Conservation (phyloP, 2,113 vertebrate species). For the Corythornis vintsioides region DNA sequence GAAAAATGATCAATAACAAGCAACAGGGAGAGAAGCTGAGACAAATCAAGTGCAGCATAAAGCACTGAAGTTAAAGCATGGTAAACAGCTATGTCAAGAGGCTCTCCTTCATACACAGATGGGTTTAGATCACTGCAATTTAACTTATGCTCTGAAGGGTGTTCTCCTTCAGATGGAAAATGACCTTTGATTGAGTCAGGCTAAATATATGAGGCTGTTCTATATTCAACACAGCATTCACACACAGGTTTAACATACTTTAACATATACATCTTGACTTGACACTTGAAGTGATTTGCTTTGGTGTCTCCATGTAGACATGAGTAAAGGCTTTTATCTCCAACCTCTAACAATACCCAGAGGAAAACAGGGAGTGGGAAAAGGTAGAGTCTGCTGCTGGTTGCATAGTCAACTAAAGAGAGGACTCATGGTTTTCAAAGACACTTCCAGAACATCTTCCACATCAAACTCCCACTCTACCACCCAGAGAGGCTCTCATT, state of each 20-base stretch:
- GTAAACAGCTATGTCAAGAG: background rate
- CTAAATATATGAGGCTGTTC: background rate
- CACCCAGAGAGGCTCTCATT: background rate
- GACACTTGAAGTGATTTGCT: background rate
- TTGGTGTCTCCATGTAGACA: constrained; percentile 7
- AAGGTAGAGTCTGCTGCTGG: background rate
- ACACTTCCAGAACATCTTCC: background rate
- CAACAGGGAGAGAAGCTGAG: rapidly evolving
- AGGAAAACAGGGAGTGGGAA: constrained; percentile 6
- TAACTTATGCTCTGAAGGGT: background rate
- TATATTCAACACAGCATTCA: background rate
- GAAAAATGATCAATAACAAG: background rate
- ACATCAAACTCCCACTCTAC: background rate
- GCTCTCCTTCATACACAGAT: background rate
- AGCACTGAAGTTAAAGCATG: background rate
- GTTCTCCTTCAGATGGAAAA: constrained; percentile 8
- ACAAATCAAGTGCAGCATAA: background rate
- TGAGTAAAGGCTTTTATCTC: constrained; percentile 32
- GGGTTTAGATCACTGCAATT: background rate
- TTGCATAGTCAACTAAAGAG: background rate
- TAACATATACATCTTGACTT: background rate
- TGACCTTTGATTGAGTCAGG: constrained; percentile 11
- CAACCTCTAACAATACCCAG: background rate
- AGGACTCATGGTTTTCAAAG: background rate
- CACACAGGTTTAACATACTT: constrained; percentile 27